Evolutionary conservation across 2,797 vertebrate genomes (phyloP).

Genomic region (Sebastes minor): DNA sequence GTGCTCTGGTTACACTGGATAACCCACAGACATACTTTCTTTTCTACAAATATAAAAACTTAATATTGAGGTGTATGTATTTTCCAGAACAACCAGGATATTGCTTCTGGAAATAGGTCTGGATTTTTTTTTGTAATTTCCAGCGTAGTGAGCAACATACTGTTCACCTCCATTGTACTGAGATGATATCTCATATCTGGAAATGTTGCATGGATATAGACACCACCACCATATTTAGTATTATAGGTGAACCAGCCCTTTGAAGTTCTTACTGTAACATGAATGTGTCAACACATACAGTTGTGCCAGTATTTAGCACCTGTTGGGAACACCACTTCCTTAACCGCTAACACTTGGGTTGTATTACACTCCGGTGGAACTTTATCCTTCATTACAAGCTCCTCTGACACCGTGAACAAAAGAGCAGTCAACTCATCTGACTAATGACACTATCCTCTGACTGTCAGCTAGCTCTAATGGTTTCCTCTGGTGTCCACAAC

Average conservation of each 20-base stretch:
- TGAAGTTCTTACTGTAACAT: background rate
- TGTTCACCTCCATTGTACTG: background rate
- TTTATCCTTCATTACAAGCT: conserved; percentile 76
- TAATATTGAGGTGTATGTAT: background rate
- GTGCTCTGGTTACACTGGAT: background rate
- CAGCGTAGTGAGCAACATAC: background rate
- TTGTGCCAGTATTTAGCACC: conserved; percentile 47
- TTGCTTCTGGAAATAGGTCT: background rate
- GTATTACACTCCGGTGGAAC: conserved; percentile 58
- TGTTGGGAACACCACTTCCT: conserved; percentile 34
- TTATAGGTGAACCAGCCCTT: background rate
- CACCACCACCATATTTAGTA: background rate
- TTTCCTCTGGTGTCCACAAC: conserved; percentile 34
- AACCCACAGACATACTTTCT: background rate
- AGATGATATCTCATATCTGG: background rate
- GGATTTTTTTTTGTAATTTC: too few species aligned
- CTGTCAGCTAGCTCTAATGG: conserved; percentile 35
- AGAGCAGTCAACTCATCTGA: conserved; percentile 53
- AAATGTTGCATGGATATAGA: background rate
- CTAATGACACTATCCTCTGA: conserved; percentile 55
- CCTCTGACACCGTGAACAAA: conserved; percentile 69
- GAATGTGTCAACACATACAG: background rate
- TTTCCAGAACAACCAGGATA: background rate
- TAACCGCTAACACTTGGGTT: conserved; percentile 55
- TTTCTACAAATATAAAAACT: background rate